Base-by-base conservation (phyloP, 2,888 invertebrate species). In the Thelaira solivaga region DNA sequence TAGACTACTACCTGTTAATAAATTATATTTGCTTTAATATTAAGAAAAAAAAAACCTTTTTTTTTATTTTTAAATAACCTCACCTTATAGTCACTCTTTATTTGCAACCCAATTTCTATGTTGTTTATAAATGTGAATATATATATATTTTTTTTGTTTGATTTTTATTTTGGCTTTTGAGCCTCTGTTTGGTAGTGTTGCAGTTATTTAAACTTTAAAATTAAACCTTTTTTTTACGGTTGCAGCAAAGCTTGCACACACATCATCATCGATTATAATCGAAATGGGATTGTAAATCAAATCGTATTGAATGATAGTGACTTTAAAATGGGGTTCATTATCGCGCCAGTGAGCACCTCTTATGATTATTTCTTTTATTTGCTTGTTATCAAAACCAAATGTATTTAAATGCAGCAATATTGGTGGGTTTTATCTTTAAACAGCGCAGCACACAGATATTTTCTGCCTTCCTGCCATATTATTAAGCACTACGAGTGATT, bases 271-370 rank as follows among this genome's bases (percentile, higher is more conserved):
- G 87, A 88, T 88, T 88, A 88, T 87, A 88, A 87, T 88, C 87
- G 85, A 88, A 86, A 85, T 85, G 85, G 87, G 87, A 87, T 87
- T 88, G 88, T 88, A 88, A 88, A 88, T 88, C 87, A 88, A 87
- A 88, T 86, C 85, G 86, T 83, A 86, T 87, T 88, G 84, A 79
- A 75, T 71, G 85, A 83, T 83, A 85, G 82, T 86, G 86, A 86
- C 86, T 86, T 86, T 86, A 86, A 86, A 86, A 85, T 86, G 86
- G 85, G 86, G 84, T 86, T 86, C 86, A 86, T 86, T 86, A 86
- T 86, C 86, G 84, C 86, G 31, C 68, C 65, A 75, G 59, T 76
- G 78, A 68, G 75, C 61, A 68, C 36, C 47, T 53, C 68, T 68
- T 76, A 47, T 69, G 68, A 72, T 68, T 72, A 49, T 72, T n/a